Conservation (phyloP, 1,140 invertebrate genomes). For the Caenorhabditis brenneri region DNA sequence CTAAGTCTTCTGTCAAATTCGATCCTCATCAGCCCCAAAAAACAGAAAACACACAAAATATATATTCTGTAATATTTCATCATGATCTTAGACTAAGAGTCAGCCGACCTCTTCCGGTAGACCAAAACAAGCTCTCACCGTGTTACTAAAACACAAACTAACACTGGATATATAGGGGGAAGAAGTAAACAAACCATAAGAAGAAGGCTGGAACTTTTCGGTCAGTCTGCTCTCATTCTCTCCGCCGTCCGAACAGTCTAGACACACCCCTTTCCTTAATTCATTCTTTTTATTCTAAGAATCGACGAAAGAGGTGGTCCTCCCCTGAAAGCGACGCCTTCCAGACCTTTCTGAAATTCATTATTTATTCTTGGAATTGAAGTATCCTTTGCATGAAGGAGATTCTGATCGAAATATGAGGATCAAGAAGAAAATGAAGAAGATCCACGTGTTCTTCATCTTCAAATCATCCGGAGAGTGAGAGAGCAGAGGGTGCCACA, state of each 20-base stretch:
- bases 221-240: background rate
- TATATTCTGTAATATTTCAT: slow-evolving; percentile 8
- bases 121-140: background rate
- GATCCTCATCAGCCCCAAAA: too few relatives aligned
- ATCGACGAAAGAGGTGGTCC: background rate
- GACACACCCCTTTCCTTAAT: background rate
- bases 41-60: background rate
- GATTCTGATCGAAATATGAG: background rate
- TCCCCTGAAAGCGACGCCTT: too few relatives aligned
- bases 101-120: background rate
- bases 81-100: background rate
- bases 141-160: background rate
- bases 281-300: background rate
- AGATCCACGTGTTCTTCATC: slow-evolving; percentile 16
- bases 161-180: background rate
- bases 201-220: slow-evolving; percentile 6
- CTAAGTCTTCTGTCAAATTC: too few relatives aligned
- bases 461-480: background rate
- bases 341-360: too few relatives aligned
- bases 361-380: too few relatives aligned
- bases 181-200: background rate
- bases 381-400: too few relatives aligned
- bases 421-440: background rate
- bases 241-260: background rate
- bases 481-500: background rate